Evolutionary conservation across 1,140 invertebrate genomes (phyloP), one percentile per base, ranked within the genome.

Genomic region (Metopolophium dirhodum): DNA sequence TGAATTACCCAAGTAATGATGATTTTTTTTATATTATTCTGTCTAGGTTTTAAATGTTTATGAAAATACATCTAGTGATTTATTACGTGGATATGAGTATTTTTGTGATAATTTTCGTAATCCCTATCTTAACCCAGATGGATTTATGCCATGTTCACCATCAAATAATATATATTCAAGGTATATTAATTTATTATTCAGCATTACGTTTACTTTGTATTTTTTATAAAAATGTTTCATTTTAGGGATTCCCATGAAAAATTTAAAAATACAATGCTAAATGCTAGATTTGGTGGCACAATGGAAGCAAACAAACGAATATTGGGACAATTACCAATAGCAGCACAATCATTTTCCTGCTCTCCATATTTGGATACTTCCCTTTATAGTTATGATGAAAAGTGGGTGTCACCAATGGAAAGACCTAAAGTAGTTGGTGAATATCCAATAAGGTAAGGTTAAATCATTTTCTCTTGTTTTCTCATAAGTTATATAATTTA

Each of bases 381-480:
- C 2, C 96, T 99, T 9, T 99, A 99, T 95, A 98, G 97, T 95
- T 99, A 99, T 95, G 98, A 99, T 95, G 98, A 99, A 95, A 99
- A 99, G 95, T 98, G 98, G 97, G 97, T 99, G 0, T 99, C 98
- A 3, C 97, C 98, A 87, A 97, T 99, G 97, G 99, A 99, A 95
- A 96, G 98, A 94, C 99, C 99, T 0, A 99, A 99, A 96, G 97
- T 97, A 86, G 99, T 98, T 95, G 98, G 98, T 37, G 98, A 99
- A 95, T 97, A 99, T 96, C 98, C 98, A 7, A 99, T 99, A 94
- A 96, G 98, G 97, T 98, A 96, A 54, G 8, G 23, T 91, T 14
- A 83, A 91, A 93, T 57, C 49, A 91, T 94, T 35, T 83, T 37
- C 9, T 85, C 61, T 94, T 83, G 30, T 77, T 47, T 26, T 47